Evolutionary conservation across 2,888 invertebrate genomes (phyloP).

Genomic region (Entomobrya multifasciata): DNA sequence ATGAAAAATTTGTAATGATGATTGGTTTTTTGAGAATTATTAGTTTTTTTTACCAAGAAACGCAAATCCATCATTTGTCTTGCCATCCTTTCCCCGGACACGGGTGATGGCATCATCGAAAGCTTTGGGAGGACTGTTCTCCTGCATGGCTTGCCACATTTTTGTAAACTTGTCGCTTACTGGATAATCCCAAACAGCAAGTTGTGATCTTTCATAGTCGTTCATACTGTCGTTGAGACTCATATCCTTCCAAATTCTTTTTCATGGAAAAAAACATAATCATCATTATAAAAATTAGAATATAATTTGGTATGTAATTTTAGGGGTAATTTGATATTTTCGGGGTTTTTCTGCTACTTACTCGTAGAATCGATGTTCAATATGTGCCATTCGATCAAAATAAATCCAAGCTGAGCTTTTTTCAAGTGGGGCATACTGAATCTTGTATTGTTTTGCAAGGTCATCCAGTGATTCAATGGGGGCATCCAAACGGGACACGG

Average conservation of each 20-base stretch:
- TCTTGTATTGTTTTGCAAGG: constrained; percentile 96
- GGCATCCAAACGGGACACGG: constrained; percentile 94
- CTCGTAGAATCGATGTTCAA: constrained; percentile 97
- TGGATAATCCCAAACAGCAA: constrained; percentile 99
- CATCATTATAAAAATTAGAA: background rate
- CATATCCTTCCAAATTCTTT: constrained; percentile 98
- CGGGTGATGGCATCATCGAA: constrained; percentile 90
- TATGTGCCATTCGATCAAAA: constrained; percentile 97
- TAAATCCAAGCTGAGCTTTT: constrained; percentile 95
- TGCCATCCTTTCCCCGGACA: constrained; percentile 84
- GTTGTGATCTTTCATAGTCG: constrained; percentile 93
- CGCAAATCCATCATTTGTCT: constrained; percentile 92
- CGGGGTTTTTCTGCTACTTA: constrained; percentile 81
- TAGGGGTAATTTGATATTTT: background rate
- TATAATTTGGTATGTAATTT: background rate
- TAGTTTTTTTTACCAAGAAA: constrained; percentile 87
- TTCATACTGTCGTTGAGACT: constrained; percentile 95
- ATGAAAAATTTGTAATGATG: too few species aligned
- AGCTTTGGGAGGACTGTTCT: constrained; percentile 89
- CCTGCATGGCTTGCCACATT: constrained; percentile 98
- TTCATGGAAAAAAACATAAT: constrained; percentile 13
- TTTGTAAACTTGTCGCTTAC: constrained; percentile 99
- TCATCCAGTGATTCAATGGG: constrained; percentile 97
- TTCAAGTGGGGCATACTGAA: constrained; percentile 95
- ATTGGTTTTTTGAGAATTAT: background rate